These are phyloP conservation scores for Macaca fascicularis DNA, from an alignment of 2,113 vertebrate genomes.

Conservation along the genomic window DNA sequence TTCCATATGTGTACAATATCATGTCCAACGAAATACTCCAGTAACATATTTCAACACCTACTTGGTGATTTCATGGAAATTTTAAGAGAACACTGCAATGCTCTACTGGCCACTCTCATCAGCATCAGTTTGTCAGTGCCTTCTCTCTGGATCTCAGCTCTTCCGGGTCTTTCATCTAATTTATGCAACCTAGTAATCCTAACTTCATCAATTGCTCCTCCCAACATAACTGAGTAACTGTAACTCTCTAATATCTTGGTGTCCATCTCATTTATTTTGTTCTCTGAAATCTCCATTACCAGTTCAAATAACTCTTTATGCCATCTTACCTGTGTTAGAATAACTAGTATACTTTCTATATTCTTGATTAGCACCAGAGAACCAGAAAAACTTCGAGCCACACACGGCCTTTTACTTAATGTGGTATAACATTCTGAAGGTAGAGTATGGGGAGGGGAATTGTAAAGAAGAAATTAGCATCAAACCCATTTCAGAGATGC, in stretches of 20 bases:
- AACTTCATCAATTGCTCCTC: not conserved
- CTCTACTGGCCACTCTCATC: not conserved
- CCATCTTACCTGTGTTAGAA: not conserved
- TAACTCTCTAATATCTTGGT: not conserved
- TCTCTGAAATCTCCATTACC: not conserved
- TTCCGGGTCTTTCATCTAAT: not conserved
- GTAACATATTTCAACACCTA: not conserved
- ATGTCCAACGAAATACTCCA: not conserved
- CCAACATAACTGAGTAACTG: accelerated
- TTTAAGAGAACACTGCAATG: not conserved
- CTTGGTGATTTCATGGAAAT: not conserved
- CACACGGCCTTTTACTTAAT: not conserved
- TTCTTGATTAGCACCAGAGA: not conserved
- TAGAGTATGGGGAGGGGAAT: accelerated
- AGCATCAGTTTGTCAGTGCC: accelerated
- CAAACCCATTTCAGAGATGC: not conserved
- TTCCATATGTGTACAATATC: not conserved
- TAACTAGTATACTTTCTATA: not conserved
- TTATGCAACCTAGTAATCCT: not conserved
- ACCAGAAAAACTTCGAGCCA: not conserved
- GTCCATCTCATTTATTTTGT: too few species aligned
- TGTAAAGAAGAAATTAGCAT: not conserved
- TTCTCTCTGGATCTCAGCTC: not conserved
- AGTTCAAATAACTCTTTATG: not conserved
- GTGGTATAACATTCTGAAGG: not conserved